Percentiles rank a stretch among this genome's conserved stretches.
These are phyloP conservation scores for Rhynchopsitta pachyrhyncha DNA, from an alignment of 2,113 vertebrate genomes.

Conservation along the genomic window DNA sequence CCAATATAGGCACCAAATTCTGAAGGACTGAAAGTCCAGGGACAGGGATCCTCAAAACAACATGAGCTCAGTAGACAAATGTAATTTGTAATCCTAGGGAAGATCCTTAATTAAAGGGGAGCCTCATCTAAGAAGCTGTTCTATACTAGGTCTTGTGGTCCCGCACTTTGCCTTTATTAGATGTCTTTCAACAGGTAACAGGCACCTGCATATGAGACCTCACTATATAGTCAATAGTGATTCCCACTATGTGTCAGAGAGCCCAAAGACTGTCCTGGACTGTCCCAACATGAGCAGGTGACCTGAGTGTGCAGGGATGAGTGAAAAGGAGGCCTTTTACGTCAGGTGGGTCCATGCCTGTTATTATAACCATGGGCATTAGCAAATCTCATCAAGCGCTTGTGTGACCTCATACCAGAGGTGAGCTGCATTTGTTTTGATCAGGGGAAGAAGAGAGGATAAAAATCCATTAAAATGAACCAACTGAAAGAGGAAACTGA, in stretches of 20 bases:
- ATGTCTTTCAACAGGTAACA: background rate
- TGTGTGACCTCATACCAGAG: background rate
- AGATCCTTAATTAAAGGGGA: background rate
- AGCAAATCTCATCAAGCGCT: constrained; percentile 9
- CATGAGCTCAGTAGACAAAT: background rate
- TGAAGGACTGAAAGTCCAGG: background rate
- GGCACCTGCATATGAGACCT: background rate
- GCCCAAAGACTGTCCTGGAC: background rate
- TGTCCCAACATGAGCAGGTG: background rate
- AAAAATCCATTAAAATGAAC: constrained; percentile 49
- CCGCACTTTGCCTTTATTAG: background rate
- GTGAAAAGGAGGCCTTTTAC: background rate
- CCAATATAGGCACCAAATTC: background rate
- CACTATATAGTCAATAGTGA: accelerated
- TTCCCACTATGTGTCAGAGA: background rate
- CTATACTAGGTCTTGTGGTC: background rate
- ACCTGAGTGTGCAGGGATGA: background rate
- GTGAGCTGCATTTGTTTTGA: constrained; percentile 31
- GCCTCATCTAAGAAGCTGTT: background rate
- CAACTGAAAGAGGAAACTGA: background rate
- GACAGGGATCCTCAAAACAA: background rate
- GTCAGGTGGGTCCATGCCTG: background rate
- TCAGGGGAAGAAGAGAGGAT: constrained; percentile 38
- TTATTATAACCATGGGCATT: background rate
- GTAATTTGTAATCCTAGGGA: background rate